Conservation (phyloP, 2,888 invertebrate species). For the Drosophila percnosoma region DNA sequence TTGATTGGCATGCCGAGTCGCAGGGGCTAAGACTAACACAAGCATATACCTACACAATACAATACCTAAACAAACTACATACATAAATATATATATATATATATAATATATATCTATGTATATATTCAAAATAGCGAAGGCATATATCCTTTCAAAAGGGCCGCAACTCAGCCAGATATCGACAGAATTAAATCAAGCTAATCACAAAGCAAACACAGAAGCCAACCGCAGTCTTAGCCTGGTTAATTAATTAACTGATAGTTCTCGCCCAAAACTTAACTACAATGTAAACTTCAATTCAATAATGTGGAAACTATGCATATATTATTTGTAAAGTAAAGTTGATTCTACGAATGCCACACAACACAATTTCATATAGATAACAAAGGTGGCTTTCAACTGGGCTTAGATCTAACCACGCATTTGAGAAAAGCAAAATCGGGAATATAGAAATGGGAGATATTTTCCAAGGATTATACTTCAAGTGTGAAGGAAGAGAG, state of each 20-base stretch:
- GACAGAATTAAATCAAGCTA: not conserved
- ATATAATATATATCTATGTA: not conserved
- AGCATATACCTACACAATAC: not conserved
- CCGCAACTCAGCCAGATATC: not conserved
- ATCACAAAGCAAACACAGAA: not conserved
- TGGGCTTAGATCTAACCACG: not conserved
- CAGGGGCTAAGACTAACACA: not conserved
- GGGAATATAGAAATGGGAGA: not conserved
- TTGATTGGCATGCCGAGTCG: slow-evolving; percentile 19
- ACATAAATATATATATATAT: not conserved
- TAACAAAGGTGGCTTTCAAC: not conserved
- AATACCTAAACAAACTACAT: not conserved
- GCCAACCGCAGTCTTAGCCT: not conserved
- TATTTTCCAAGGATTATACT: not conserved
- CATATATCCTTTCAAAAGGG: not conserved
- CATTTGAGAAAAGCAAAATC: not conserved
- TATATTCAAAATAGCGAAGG: not conserved
- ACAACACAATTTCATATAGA: not conserved
- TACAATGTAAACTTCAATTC: not conserved
- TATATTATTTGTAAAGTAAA: not conserved
- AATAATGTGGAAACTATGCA: not conserved
- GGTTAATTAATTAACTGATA: not conserved
- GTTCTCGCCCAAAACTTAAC: not conserved
- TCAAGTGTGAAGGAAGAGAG: not conserved
- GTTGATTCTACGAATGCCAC: not conserved